Base-by-base conservation (phyloP, 2,113 vertebrate species). In the Excalfactoria chinensis region DNA sequence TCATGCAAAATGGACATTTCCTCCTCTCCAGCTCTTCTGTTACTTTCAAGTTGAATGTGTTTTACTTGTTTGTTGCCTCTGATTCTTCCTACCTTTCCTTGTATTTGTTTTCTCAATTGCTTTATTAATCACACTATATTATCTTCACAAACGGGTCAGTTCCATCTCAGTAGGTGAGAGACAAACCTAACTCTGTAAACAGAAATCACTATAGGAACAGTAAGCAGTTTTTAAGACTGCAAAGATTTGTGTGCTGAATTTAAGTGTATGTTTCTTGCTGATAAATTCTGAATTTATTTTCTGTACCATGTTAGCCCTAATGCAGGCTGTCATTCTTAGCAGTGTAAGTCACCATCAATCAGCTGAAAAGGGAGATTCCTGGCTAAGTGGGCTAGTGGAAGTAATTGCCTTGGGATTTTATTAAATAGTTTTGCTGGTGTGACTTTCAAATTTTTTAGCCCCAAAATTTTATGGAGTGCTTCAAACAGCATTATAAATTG, bases 301-400 rank as follows among this genome's bases (percentile, higher is more conserved):
- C 90, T 75, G 73, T 46, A 80, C 64, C 18, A 21, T 67, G n/a
- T 68, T 69, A 86, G 20, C 67, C 41, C 53, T 91, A 86, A 92
- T 72, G 86, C 71, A 95, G 85, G 30, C n/a, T 96, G 18, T 48
- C 72, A 93, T 67, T 5, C n/a, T 69, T 35, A 94, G 69, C 34
- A 88, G 9, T 44, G 60, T 74, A 96, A 84, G 48, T 46, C 80
- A 67, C 84, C 49, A 81, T 80, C 94, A 84, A 94, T 86, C 91
- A 90, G 26, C 48, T 87, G 60, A 77, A 94, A 82, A 7, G 73
- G 64, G 41, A 91, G 93, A 72, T 89, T 91, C 60, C 18, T 67
- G 84, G 60, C 64, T 76, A 91, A 91, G n/a, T 64, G 68, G 56
- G 88, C 85, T 93, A 92, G 37, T 28, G 70, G 59, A 23, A 77